Evolutionary conservation across 2,888 invertebrate species (phyloP), one percentile per base, ranked within the genome.

Genomic region (Pandemis corylana): DNA sequence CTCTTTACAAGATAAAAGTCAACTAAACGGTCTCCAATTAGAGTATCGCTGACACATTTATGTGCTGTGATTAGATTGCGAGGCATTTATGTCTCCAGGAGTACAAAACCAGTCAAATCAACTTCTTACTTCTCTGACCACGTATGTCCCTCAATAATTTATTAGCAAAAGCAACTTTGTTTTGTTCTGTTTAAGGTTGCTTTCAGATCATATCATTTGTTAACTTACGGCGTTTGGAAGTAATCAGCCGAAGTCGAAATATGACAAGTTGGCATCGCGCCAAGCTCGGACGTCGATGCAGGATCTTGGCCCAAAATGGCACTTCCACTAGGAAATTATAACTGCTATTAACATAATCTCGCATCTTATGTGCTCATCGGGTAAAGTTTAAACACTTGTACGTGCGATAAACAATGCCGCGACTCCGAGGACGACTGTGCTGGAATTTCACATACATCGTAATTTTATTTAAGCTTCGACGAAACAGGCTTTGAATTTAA

Each of bases 271-370:
- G 74, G 69, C 64, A 13, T 1, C 10, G 20, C 10, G 65, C 74
- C 68, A 74, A 69, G 13, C 56, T 46, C 44, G 44, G 36, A 20
- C 28, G 69, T 64, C 64, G 46, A 59, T 69, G 63, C 65, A 64
- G 68, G 65, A 28, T 65, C 69, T 74, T 61, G 51, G 15, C 51
- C 59, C 74, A 64, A 68, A 74, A 65, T 65, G 69, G 59, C 65
- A 68, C 53, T 66, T 66, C 42, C 61, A 61, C 44, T 6, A 56
- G 44, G 66, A 66, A 66, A 75, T 75, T 67, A 70, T 66, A 74
- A 65, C 69, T 20, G 15, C 5, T 41, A 69, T 74, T 65, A 69
- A 61, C 65, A 69, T 74, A 69, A 74, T 59, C 49, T 61, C 51
- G 10, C 61, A 51, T 74, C 51, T 70, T 66, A 65, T 53, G 42